phyloP scores from a whole-genome alignment of 1,140 invertebrate species.

The Ctenoplectra terminalis region DNA sequence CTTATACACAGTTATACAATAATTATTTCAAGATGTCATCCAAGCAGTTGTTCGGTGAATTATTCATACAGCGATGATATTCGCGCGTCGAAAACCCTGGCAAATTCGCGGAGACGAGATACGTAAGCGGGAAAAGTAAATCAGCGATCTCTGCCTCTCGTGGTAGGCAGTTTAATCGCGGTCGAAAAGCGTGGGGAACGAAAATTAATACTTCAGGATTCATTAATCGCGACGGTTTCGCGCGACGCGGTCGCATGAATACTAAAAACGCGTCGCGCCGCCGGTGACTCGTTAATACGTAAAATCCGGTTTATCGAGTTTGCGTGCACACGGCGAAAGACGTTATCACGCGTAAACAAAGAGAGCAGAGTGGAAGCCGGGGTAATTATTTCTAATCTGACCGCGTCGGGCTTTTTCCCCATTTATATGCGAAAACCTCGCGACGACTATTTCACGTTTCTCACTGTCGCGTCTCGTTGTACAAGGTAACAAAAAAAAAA shows the following conservation, averaged over 20 bases:
- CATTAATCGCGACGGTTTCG: conserved; percentile 54
- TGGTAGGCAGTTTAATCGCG: conserved; percentile 26
- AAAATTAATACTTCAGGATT: conserved; percentile 42
- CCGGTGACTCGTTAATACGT: conserved; percentile 55
- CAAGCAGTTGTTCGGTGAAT: neutral
- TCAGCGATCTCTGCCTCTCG: neutral
- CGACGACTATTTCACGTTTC: conserved; percentile 40
- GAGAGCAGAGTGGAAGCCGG: conserved; percentile 37
- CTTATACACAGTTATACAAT: neutral
- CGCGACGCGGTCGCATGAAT: conserved; percentile 42
- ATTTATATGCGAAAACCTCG: conserved; percentile 37
- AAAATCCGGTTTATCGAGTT: conserved; percentile 66
- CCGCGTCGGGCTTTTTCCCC: conserved; percentile 28
- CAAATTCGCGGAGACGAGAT: neutral
- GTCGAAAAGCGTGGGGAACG: neutral
- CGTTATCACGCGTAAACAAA: conserved; percentile 60
- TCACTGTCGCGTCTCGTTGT: conserved; percentile 23
- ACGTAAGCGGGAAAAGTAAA: conserved; percentile 1
- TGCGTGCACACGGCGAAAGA: conserved; percentile 44
- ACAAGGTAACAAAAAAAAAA: neutral
- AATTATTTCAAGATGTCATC: conserved; percentile 10
- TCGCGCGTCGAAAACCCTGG: neutral
- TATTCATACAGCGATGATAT: neutral
- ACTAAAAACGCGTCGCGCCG: conserved; percentile 44
- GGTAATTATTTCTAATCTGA: conserved; percentile 66